These are phyloP conservation scores for Agrotis puta DNA, from an alignment of 2,888 invertebrate species.

Conservation along the genomic window DNA sequence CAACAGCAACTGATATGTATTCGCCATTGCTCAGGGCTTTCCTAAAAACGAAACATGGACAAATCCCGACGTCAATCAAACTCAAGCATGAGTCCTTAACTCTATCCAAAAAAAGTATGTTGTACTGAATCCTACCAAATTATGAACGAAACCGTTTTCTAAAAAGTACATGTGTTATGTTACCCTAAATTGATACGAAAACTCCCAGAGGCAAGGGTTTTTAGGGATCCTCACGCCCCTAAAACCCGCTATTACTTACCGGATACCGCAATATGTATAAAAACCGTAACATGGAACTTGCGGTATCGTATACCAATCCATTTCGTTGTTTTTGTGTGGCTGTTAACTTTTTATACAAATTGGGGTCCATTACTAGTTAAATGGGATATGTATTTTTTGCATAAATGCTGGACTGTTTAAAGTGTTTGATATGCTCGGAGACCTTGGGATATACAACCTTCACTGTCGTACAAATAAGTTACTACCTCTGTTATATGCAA, in stretches of 20 bases:
- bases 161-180: constrained; percentile 56
- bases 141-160: constrained; percentile 43
- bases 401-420: not conserved
- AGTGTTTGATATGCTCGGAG: not conserved
- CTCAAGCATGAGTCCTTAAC: not conserved
- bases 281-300: constrained; percentile 45
- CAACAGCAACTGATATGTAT: constrained; percentile 3
- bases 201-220: constrained; percentile 43
- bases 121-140: constrained; percentile 42
- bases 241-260: constrained; percentile 47
- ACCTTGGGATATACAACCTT: not conserved
- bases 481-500: not conserved
- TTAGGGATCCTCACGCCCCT: constrained; percentile 37
- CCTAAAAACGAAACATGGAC: too few relatives aligned
- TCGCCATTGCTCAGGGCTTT: not conserved
- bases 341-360: constrained; percentile 34
- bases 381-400: constrained; percentile 8
- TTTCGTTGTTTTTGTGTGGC: constrained; percentile 26
- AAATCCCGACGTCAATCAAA: not conserved
- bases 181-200: constrained; percentile 54
- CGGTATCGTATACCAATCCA: constrained; percentile 41
- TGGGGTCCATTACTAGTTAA: not conserved
- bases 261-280: constrained; percentile 58
- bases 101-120: constrained; percentile 5
- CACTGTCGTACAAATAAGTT: not conserved